Evolutionary conservation across 1,140 invertebrate species (phyloP), one percentile per base, ranked within the genome.

Genomic region (Pissodes strobi): DNA sequence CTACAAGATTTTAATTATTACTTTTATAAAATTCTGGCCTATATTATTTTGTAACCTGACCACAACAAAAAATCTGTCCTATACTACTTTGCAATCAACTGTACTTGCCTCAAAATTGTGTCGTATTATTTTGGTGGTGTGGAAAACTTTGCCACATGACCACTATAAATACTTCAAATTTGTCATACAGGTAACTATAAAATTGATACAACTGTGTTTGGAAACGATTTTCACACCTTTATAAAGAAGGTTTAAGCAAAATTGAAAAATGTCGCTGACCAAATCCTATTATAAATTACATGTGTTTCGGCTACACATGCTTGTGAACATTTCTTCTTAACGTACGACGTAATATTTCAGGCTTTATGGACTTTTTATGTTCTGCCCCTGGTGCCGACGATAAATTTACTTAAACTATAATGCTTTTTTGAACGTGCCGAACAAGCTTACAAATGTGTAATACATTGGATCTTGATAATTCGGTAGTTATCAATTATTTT

Each of bases 281-380:
- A 55, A 63, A 55, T 63, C 61, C 61, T 51, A 23, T 56, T 46
- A 17, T 55, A 63, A 53, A 55, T 63, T 63, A 63, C 61, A 63
- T 63, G 13, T 37, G 37, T 55, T 56, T 38, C 27, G 41, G 51
- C 25, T 45, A 48, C 61, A 63, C 61, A 51, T 63, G 51, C 61
- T 63, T 56, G 23, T 45, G 39, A 45, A 43, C 61, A 48, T 63
- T 63, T 63, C 49, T 49, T 43, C 41, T 63, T 63, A 63, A 62
- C 25, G 61, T 55, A 55, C 61, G 61, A 56, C 41, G 38, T 55
- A 56, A 63, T 63, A 63, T 55, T 46, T 63, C 39, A 63, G 17
- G 41, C 30, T 55, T 63, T 55, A 63, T 63, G 43, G 51, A 56
- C 38, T 43, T 39, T 56, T 63, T 55, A 53, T 49, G 57, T 45